Percentiles rank a stretch among this genome's conserved stretches.
Conservation (phyloP, 1,140 invertebrate genomes). For the Papilio dardanus region DNA sequence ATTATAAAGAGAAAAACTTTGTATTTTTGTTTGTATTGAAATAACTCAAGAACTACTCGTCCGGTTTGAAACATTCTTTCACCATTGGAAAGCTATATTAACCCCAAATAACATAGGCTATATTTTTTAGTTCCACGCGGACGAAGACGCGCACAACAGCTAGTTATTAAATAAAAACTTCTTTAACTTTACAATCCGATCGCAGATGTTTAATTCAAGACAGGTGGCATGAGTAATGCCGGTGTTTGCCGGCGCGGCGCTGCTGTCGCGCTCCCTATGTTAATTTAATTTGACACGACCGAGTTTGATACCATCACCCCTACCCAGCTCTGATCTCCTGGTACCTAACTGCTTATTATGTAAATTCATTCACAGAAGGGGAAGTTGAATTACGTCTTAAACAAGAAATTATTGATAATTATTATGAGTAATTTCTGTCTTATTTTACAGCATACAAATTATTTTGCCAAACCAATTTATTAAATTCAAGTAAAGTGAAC, state of each 20-base stretch:
- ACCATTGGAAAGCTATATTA: no score
- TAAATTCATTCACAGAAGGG: conserved; percentile 17
- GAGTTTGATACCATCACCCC: conserved; percentile 29
- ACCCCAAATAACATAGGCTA: no score
- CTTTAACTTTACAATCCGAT: background rate
- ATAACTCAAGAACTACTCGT: no score
- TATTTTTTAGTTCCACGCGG: no score
- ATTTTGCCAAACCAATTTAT: no score
- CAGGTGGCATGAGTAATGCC: conserved; percentile 33
- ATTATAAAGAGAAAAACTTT: no score
- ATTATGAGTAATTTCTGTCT: background rate
- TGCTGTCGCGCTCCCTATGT: conserved; percentile 32
- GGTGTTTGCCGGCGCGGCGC: conserved; percentile 3
- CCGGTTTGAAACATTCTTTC: no score
- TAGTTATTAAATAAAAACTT: no score
- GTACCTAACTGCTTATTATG: conserved; percentile 31
- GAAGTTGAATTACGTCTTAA: conserved; percentile 8
- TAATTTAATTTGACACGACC: conserved; percentile 39
- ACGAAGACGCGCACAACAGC: no score
- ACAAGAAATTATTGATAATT: background rate
- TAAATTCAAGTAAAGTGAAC: no score
- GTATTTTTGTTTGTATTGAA: no score
- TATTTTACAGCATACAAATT: background rate
- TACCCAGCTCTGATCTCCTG: conserved; percentile 28
- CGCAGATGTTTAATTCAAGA: background rate